These are phyloP conservation scores for Lamproptera curius DNA, from an alignment of 2,888 invertebrate genomes.

Conservation along the genomic window DNA sequence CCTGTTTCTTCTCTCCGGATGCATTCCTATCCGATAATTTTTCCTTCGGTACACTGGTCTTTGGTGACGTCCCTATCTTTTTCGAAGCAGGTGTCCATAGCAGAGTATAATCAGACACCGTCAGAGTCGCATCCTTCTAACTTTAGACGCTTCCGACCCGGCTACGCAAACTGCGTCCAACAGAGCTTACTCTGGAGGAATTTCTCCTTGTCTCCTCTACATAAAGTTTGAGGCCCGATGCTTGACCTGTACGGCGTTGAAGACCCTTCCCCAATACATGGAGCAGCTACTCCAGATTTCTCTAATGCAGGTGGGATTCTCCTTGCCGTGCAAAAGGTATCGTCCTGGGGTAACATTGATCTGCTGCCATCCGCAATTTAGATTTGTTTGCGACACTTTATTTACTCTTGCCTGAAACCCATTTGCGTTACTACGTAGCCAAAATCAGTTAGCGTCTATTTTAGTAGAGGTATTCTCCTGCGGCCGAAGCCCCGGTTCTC, in stretches of 20 bases:
- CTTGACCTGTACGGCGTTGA: background rate
- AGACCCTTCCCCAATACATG: background rate
- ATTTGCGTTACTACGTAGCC: background rate
- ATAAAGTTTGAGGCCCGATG: background rate
- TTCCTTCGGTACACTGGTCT: no score
- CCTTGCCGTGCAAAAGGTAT: no score
- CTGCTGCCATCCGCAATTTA: background rate
- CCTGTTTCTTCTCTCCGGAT: no score
- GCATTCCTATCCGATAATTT: no score
- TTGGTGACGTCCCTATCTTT: no score
- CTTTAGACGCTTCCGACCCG: background rate
- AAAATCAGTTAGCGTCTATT: background rate
- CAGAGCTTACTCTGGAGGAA: background rate
- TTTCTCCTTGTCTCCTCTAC: no score
- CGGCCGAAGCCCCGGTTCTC: background rate
- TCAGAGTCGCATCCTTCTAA: background rate
- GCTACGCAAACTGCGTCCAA: no score
- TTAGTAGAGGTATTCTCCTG: background rate
- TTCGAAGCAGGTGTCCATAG: no score
- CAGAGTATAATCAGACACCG: background rate
- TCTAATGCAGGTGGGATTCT: no score
- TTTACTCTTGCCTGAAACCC: background rate
- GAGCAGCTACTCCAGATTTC: no score
- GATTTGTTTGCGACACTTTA: background rate
- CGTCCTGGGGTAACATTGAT: background rate